Evolutionary conservation across 2,888 invertebrate genomes (phyloP).

Genomic region (Xestia xanthographa): DNA sequence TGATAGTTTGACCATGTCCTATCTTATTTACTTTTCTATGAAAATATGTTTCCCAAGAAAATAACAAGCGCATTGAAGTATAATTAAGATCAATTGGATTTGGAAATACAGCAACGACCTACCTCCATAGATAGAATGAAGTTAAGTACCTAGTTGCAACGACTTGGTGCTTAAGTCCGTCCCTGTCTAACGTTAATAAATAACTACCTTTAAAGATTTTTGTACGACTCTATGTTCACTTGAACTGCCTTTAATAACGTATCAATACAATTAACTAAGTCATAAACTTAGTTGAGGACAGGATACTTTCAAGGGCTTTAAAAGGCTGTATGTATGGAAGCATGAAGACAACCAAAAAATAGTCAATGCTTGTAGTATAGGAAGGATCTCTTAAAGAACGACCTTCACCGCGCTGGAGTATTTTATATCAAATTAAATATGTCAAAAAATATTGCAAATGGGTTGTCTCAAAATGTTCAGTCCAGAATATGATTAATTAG

Average conservation of each 20-base stretch:
- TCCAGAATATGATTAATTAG: too few relatives aligned
- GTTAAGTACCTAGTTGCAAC: neutral
- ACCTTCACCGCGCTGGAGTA: too few relatives aligned
- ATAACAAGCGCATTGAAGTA: neutral
- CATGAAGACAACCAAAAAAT: too few relatives aligned
- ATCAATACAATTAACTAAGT: neutral
- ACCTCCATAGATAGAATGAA: neutral
- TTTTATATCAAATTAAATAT: too few relatives aligned
- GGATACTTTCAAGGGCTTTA: neutral
- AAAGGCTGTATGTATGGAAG: too few relatives aligned
- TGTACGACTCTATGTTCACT: neutral
- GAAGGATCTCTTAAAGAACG: too few relatives aligned
- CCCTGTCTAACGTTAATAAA: neutral
- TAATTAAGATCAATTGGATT: neutral
- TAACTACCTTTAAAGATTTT: constrained; percentile 2
- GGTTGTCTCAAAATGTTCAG: too few relatives aligned
- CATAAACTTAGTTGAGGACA: neutral
- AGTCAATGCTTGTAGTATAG: too few relatives aligned
- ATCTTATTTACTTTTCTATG: neutral
- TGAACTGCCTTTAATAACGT: neutral
- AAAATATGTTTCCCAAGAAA: neutral
- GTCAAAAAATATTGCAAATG: too few relatives aligned
- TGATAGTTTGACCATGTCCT: too few relatives aligned
- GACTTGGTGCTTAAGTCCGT: neutral
- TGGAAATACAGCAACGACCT: neutral